Evolutionary conservation across 2,797 vertebrate species (phyloP).

Genomic region (Cynopterus sphinx): DNA sequence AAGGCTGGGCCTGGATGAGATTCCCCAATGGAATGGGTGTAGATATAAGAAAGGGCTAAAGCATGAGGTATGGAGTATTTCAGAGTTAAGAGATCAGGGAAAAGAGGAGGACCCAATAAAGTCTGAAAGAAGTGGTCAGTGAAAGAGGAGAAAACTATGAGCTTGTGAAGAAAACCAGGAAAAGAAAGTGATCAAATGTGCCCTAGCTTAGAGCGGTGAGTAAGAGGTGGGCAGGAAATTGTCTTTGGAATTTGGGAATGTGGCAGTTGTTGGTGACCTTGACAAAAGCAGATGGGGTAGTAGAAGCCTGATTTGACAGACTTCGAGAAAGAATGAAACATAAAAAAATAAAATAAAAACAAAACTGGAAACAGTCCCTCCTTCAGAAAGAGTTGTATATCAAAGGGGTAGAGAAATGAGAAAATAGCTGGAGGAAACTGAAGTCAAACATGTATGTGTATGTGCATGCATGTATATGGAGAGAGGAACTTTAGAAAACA

Average conservation of each 20-base stretch:
- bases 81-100: neutral
- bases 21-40: neutral
- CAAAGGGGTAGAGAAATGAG: neutral
- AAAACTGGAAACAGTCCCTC: neutral
- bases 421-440: neutral
- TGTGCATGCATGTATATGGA: neutral
- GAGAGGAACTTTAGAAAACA: neutral
- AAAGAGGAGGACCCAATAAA: neutral
- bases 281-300: neutral
- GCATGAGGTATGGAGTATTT: neutral
- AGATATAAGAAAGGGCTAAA: neutral
- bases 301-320: neutral
- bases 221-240: neutral
- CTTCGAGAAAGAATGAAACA: neutral
- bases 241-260: neutral
- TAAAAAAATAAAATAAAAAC: neutral
- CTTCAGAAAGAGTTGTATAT: neutral
- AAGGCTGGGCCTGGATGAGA: neutral
- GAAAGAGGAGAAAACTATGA: neutral
- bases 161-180: neutral
- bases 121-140: neutral
- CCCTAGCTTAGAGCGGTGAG: neutral
- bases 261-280: neutral
- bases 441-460: neutral
- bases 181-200: neutral